Conservation (phyloP, 2,113 vertebrate genomes). For the Nerophis lumbriciformis region DNA sequence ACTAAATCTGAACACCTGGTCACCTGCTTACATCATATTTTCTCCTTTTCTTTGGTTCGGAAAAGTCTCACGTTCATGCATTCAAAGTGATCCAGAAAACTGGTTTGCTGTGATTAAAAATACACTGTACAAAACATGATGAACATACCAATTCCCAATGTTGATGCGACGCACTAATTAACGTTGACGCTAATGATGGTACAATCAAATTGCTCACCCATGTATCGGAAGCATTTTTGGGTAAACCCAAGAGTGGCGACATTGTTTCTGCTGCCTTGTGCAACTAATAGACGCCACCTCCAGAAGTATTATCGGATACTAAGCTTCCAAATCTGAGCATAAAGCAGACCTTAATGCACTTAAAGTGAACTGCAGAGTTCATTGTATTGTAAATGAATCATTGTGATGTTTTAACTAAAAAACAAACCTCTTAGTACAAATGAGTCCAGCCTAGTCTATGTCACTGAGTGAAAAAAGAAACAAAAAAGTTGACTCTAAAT, state of each 20-base stretch:
- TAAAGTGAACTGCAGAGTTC: slow-evolving; percentile 51
- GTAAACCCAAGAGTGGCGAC: slow-evolving; percentile 31
- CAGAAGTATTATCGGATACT: slow-evolving; percentile 19
- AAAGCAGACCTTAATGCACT: slow-evolving; percentile 55
- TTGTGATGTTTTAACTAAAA: slow-evolving; percentile 40
- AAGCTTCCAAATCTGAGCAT: slow-evolving; percentile 35
- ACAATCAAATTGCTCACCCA: slow-evolving; percentile 60
- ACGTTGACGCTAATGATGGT: slow-evolving; percentile 32
- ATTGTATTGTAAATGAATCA: slow-evolving; percentile 49
- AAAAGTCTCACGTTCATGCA: slow-evolving; percentile 15
- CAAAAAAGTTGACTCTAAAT: slow-evolving; percentile 47
- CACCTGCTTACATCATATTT: slow-evolving; percentile 6
- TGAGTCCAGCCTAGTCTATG: slow-evolving; percentile 47
- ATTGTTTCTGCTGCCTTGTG: slow-evolving; percentile 32
- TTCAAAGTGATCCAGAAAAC: slow-evolving; percentile 21
- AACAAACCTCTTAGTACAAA: slow-evolving; percentile 24
- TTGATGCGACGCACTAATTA: neutral
- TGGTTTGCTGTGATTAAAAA: neutral
- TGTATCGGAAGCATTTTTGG: slow-evolving; percentile 35
- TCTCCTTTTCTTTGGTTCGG: slow-evolving; percentile 8
- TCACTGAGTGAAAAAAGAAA: slow-evolving; percentile 22
- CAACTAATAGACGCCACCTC: slow-evolving; percentile 16
- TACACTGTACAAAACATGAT: slow-evolving; percentile 7
- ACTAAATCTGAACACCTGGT: neutral
- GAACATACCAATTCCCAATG: slow-evolving; percentile 19